Conservation (phyloP, 1,140 invertebrate species). For the Triops cancriformis region DNA sequence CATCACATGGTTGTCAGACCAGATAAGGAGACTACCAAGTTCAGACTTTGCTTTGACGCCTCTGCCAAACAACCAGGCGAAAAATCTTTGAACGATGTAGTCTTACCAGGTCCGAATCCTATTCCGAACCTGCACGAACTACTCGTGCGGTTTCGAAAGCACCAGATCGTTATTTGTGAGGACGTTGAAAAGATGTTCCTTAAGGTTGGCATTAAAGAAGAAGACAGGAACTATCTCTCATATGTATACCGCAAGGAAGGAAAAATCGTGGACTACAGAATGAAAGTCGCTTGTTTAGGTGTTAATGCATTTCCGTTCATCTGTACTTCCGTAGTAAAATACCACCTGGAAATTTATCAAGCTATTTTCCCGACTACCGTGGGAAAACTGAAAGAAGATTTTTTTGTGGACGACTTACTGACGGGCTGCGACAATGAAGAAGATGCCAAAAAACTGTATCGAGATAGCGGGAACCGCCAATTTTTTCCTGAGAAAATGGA, state of each 20-base stretch:
- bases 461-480: not conserved
- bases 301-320: not conserved
- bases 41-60: not conserved
- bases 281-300: not conserved
- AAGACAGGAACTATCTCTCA: not conserved
- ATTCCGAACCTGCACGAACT: not conserved
- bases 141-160: not conserved
- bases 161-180: not conserved
- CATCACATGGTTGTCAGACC: not conserved
- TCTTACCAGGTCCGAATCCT: not conserved
- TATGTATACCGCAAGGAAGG: not conserved
- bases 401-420: conserved; percentile 43
- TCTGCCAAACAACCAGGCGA: not conserved
- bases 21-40: not conserved
- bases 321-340: too few relatives aligned
- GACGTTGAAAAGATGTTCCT: conserved; percentile 14
- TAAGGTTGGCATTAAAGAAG: not conserved
- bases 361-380: not conserved
- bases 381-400: not conserved
- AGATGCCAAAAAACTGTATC: conserved; percentile 20
- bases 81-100: not conserved
- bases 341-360: not conserved
- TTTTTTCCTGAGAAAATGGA: not conserved
- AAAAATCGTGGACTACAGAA: not conserved
- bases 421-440: conserved; percentile 33